These are phyloP conservation scores for Hippoglossus hippoglossus DNA, from an alignment of 2,797 vertebrate genomes.

Conservation along the genomic window DNA sequence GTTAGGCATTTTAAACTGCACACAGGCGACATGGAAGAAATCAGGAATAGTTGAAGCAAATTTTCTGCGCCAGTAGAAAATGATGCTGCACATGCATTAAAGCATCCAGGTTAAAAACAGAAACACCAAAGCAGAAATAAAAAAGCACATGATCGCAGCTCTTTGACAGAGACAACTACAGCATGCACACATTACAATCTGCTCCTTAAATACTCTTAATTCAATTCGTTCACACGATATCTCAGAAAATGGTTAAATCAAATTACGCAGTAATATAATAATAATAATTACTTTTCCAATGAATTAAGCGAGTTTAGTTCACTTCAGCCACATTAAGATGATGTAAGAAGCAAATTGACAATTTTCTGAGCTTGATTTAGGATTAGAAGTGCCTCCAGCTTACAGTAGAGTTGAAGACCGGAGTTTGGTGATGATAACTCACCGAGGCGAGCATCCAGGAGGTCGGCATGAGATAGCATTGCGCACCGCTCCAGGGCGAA, in stretches of 20 bases:
- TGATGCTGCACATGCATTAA: conserved; percentile 23
- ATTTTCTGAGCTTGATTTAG: conserved; percentile 88
- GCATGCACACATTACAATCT: conserved; percentile 70
- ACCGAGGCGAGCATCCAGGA: conserved; percentile 99
- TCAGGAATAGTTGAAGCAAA: conserved; percentile 2
- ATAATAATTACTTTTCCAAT: conserved; percentile 90
- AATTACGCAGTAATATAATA: conserved; percentile 96
- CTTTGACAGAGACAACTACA: conserved; percentile 28
- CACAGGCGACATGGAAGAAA: not conserved
- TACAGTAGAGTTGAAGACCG: conserved; percentile 89
- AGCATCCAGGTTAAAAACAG: not conserved
- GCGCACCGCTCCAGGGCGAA: conserved; percentile 96
- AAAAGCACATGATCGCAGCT: conserved; percentile 12
- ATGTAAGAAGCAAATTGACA: conserved; percentile 95
- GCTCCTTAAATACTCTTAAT: conserved; percentile 79
- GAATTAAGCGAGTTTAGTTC: conserved; percentile 88
- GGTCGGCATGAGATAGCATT: conserved; percentile 99
- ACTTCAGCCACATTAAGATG: conserved; percentile 92
- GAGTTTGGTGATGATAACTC: conserved; percentile 90
- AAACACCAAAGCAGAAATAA: conserved; percentile 19
- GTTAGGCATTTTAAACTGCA: conserved; percentile 34
- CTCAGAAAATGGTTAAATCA: conserved; percentile 90
- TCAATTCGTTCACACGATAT: conserved; percentile 80
- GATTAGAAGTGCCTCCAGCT: conserved; percentile 84
- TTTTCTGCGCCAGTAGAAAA: conserved; percentile 16